Base-by-base conservation (phyloP, 2,113 vertebrate genomes). In the Chrysemys picta region DNA sequence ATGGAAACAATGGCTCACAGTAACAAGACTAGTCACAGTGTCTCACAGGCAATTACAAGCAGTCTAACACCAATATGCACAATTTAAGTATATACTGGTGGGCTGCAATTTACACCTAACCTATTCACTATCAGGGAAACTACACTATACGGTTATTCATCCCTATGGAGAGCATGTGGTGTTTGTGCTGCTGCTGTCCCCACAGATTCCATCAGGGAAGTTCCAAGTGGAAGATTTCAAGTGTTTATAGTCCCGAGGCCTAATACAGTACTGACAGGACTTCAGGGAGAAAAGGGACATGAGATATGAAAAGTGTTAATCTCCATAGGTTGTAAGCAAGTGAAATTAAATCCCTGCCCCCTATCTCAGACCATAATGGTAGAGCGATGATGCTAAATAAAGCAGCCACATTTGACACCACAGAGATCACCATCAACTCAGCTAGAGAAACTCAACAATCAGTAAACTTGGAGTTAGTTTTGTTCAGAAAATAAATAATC, bases 171-270 rank as follows among this genome's bases (percentile, higher is more conserved):
- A 50, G 53, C 79, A 59, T 69, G 53, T 5, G 1, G 8, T 2
- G 16, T 3, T 38, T 11, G 35, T 2, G 1, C 49, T 45, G 53
- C 72, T 9, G 59, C 59, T 79, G 52, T n/a, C 53, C 79, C 72
- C 89, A 1, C 0, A 0, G 8, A 3, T 11, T 42, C 80, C 83
- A 10, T 13, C 11, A 0, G 38, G 0, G 47, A 19, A 29, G n/a
- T 5, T 50, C 24, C 5, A 53, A 11, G 53, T 10, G 0, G 11
- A 49, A 12, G 10, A 11, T 6, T 17, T 17, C 47, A 82, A 65
- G 21, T n/a, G 4, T 6, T 69, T 80, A 10, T 29, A 13, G 27
- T 35, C 53, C 59, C 87, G 24, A 11, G n/a, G 22, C 13, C 1
- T 10, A 52, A 10, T 0, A 49, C 2, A 45, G 47, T 4, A 35